Evolutionary conservation across 2,797 vertebrate species (phyloP), one percentile per base, ranked within the genome.

Genomic region (Oreochromis grahami): DNA sequence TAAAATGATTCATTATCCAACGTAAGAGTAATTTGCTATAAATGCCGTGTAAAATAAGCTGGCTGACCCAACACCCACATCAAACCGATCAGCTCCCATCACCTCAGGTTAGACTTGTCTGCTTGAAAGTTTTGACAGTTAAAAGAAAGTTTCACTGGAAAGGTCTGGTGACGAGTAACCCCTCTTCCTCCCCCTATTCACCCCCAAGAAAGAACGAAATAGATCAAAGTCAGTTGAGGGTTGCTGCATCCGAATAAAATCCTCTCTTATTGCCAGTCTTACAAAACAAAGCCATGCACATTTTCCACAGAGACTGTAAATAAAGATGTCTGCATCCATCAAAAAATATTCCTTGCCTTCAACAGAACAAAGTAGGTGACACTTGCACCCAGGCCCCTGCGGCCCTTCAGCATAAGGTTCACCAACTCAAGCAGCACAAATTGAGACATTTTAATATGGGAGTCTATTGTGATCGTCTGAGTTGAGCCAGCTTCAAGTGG

Each of bases 311-410:
- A 48, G 41, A 29, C 68, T 72, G 41, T 3, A 72, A 48, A 45
- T 19, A 72, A 45, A 26, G 0, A 48, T 19, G 60, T 63, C 11
- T 38, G 34, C 58, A 63, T 63, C 4, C 19, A 38, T 63, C 58
- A 63, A 63, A 63, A 36, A 38, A 38, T n/a, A 38, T 63, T 38
- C 19, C 21, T 38, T 38, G 58, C 19, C 19, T 63, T 63, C 58
- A 63, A 7, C 2, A 0, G 58, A 38, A 13, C 58, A n/a, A 63
- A 63, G 58, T 0, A 63, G 2, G 14, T 48, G 24, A 72, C 19
- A 72, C 15, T 48, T 48, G 43, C 2, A 72, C 14, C 2, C 24
- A 72, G 26, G 65, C 14, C 15, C 41, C 58, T 12, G 32, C 6
- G 4, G 32, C 9, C 58, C 24, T 41, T 29, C 24, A 48, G 26